phyloP scores from a whole-genome alignment of 2,797 vertebrate species.

The Lateolabrax maculatus region DNA sequence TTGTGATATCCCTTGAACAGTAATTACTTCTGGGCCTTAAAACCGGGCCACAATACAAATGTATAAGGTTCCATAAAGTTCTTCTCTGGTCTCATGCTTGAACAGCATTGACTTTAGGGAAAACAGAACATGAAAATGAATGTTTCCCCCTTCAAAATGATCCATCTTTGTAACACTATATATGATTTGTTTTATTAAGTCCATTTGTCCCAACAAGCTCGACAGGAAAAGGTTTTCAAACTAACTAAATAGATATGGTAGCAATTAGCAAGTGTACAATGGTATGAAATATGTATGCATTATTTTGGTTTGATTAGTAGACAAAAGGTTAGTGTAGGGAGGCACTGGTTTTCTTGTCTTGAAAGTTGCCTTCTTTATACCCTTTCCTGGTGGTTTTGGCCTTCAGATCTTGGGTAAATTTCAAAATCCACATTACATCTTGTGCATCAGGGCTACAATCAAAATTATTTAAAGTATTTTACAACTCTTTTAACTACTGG shows the following conservation, averaged over 20 bases:
- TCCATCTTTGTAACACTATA: slow-evolving; percentile 1
- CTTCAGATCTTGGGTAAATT: slow-evolving; percentile 3
- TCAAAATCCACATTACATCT: not conserved
- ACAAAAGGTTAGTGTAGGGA: not conserved
- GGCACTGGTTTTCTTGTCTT: not conserved
- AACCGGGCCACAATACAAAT: slow-evolving; percentile 49
- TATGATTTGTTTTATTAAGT: not conserved
- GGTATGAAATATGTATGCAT: not conserved
- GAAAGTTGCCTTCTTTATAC: not conserved
- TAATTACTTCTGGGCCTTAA: slow-evolving; percentile 44
- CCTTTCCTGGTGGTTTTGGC: not conserved
- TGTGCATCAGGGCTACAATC: not conserved
- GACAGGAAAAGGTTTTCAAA: not conserved
- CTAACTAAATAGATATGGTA: not conserved
- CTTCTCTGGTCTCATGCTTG: slow-evolving; percentile 1
- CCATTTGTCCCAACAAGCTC: not conserved
- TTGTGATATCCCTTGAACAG: slow-evolving; percentile 35
- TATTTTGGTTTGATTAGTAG: not conserved
- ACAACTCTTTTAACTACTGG: not conserved
- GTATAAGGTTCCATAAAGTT: slow-evolving; percentile 34
- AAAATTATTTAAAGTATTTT: not conserved
- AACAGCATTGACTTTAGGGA: slow-evolving; percentile 13
- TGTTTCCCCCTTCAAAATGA: not conserved
- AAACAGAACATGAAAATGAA: not conserved
- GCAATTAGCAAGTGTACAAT: not conserved